Evolutionary conservation across 2,888 invertebrate species (phyloP), one percentile per base, ranked within the genome.

Genomic region (Cheiracanthium punctorium): DNA sequence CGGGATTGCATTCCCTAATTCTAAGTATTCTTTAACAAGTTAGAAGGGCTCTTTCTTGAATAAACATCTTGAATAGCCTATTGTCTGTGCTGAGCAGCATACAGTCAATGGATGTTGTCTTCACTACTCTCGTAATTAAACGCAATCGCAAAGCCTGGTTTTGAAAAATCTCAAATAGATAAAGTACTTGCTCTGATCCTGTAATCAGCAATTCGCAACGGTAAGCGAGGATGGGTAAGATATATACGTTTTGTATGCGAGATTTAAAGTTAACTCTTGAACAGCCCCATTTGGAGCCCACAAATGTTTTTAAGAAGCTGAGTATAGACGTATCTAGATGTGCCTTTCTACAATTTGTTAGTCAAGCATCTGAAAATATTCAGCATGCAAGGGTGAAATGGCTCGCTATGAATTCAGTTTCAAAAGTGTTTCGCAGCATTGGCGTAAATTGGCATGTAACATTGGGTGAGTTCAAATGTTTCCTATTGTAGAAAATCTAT

Each of bases 101-200:
- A 70, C 69, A 70, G 33, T 69, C 69, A 69, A 69, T 32, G 33
- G 33, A 33, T 32, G 33, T 69, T 7, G 69, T 69, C 33, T 32
- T 69, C 69, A 69, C 69, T n/a, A 12, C 33, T 5, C 69, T 33
- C 69, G 30, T 69, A 69, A 69, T 69, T 37, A 37, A 37, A n/a
- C 69, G 4, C 8, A 69, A 7, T 33, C 69, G 4, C 8, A 69
- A 7, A 33, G 69, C 33, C 30, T 69, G 32, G 33, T 69, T 69
- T 69, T 33, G 37, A 33, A 69, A 32, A 69, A 12, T 69, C 69
- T 30, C 69, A 33, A 69, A 33, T 12, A 33, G 33, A 20, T 32
- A 4, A 32, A 33, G 33, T n/a, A 69, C 69, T 33, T 32, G 69
- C 32, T 69, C 69, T 33, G 33, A 33, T 69, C 4, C 33, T 33